phyloP scores from a whole-genome alignment of 2,797 vertebrate genomes.

The Sarcophilus harrisii region DNA sequence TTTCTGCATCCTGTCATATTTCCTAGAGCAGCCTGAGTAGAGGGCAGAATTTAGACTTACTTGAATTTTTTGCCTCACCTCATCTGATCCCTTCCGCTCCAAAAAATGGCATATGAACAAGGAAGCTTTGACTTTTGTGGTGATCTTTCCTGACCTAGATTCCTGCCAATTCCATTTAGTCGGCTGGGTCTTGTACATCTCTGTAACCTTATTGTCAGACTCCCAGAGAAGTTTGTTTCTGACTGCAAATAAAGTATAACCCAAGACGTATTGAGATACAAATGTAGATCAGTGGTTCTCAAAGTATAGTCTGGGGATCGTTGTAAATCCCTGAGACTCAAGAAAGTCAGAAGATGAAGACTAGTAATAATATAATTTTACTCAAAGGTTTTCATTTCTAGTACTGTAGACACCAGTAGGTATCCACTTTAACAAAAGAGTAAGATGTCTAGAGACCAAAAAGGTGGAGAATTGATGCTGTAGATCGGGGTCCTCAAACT shows the following conservation, averaged over 20 bases:
- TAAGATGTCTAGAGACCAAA: not conserved
- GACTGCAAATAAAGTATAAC: constrained; percentile 36
- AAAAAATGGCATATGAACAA: constrained; percentile 15
- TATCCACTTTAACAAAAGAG: not conserved
- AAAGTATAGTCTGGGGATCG: not conserved
- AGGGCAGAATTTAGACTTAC: not conserved
- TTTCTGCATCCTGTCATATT: not conserved
- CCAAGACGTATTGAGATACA: constrained; percentile 28
- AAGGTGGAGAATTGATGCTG: constrained; percentile 14
- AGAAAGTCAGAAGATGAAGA: not conserved
- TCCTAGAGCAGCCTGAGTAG: not conserved
- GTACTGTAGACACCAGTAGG: not conserved
- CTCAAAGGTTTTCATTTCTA: not conserved
- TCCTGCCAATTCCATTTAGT: constrained; percentile 35
- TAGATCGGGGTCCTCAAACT: not conserved
- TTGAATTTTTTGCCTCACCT: not conserved
- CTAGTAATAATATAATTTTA: not conserved
- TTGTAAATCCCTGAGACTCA: not conserved
- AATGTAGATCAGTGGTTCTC: not conserved
- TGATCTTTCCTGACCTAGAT: constrained; percentile 13
- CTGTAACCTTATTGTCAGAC: constrained; percentile 30
- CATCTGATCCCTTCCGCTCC: constrained; percentile 23
- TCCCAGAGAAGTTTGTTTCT: constrained; percentile 48
- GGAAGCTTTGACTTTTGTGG: not conserved
- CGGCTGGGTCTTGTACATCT: constrained; percentile 16